Evolutionary conservation across 30 jellyfish, hydroid and myxozoan species (phyloP).

Genomic region (Hydra vulgaris): DNA sequence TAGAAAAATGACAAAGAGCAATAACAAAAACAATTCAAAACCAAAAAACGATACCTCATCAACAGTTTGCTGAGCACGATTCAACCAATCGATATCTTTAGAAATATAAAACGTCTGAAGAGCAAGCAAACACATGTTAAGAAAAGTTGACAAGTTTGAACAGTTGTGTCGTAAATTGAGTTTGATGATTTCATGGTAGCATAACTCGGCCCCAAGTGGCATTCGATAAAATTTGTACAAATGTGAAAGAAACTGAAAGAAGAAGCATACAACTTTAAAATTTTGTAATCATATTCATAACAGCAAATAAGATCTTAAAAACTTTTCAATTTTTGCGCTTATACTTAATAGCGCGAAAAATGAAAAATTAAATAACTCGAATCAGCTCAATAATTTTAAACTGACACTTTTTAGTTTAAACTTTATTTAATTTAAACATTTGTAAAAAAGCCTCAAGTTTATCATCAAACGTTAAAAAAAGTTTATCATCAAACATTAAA

Average conservation of each 20-base stretch:
- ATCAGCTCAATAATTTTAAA: no score
- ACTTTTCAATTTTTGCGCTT: no score
- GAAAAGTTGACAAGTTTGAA: background rate
- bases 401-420: no score
- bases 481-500: no score
- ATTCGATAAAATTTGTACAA: slow-evolving; percentile 6
- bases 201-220: slow-evolving; percentile 18
- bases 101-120: background rate
- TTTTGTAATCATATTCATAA: no score
- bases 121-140: slow-evolving; percentile 13
- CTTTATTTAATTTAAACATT: no score
- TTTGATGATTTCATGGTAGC: slow-evolving; percentile 4
- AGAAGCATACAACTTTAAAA: background rate
- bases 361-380: no score
- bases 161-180: background rate
- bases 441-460: no score
- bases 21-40: no score
- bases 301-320: no score
- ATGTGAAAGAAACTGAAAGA: slow-evolving; percentile 2
- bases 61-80: background rate
- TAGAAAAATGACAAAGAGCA: background rate
- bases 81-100: slow-evolving; percentile 8
- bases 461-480: no score
- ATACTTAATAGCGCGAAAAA: no score
- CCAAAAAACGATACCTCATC: slow-evolving; percentile 19